These are phyloP conservation scores for Eulemur rufifrons DNA, from an alignment of 2,113 vertebrate species.

Conservation along the genomic window DNA sequence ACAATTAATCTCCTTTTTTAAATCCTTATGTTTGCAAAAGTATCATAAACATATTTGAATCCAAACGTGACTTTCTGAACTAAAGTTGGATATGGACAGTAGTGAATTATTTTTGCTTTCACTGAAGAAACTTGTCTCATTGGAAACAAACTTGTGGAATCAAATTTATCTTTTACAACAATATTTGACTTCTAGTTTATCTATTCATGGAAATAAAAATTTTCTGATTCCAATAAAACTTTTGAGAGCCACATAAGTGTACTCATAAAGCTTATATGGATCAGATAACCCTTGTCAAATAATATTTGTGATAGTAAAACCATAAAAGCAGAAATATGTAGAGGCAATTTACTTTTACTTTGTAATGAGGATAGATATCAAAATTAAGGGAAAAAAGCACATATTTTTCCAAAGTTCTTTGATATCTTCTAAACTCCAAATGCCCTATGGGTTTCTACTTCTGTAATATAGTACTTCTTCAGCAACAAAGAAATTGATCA, in stretches of 20 bases:
- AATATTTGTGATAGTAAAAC: not conserved
- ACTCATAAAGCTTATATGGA: not conserved
- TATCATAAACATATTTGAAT: not conserved
- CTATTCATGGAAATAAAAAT: not conserved
- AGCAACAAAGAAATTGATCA: not conserved
- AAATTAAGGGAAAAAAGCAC: not conserved
- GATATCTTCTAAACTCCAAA: not conserved
- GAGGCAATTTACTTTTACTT: not conserved
- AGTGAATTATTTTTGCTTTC: not conserved
- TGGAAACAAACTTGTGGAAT: not conserved
- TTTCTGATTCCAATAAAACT: conserved; percentile 4
- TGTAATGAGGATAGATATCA: not conserved
- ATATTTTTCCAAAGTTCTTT: not conserved
- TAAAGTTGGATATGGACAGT: not conserved
- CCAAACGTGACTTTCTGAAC: not conserved
- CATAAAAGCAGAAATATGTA: not conserved
- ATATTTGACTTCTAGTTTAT: not conserved
- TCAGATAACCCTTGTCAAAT: not conserved
- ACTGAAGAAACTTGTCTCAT: not conserved
- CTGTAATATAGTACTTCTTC: not conserved
- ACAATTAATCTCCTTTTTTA: not conserved
- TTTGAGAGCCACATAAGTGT: not conserved
- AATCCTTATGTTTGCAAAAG: not conserved
- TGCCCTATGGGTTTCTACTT: not conserved
- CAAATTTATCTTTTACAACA: not conserved